These are phyloP conservation scores for Aulostomus chinensis DNA, from an alignment of 2,797 vertebrate species.

Conservation along the genomic window DNA sequence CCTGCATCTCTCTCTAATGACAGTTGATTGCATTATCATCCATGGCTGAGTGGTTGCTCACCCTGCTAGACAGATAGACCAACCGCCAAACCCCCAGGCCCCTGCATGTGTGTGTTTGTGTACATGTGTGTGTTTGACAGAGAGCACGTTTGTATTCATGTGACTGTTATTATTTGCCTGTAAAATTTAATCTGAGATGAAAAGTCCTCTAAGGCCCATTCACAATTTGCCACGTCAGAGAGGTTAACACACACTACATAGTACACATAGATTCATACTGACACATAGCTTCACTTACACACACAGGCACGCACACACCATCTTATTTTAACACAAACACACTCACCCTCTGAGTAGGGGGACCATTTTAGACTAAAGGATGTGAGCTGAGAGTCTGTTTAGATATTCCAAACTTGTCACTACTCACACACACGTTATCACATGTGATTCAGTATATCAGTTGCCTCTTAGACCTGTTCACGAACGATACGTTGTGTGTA, in stretches of 20 bases:
- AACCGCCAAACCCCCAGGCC: conserved; percentile 59
- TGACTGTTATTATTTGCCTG: conserved; percentile 25
- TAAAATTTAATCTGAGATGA: conserved; percentile 64
- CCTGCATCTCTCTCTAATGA: conserved; percentile 58
- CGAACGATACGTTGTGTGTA: background rate
- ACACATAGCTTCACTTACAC: no score
- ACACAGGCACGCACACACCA: background rate
- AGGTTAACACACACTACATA: conserved; percentile 6
- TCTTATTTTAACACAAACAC: background rate
- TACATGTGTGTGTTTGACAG: conserved; percentile 4
- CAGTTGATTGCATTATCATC: conserved; percentile 73
- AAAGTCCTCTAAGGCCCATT: conserved; percentile 52
- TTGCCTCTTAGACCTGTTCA: conserved; percentile 7
- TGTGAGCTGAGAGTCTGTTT: conserved; percentile 40
- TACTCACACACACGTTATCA: conserved; percentile 20
- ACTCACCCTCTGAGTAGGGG: conserved; percentile 10
- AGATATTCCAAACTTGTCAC: conserved; percentile 40
- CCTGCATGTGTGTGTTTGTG: conserved; percentile 8
- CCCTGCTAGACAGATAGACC: conserved; percentile 60
- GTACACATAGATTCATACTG: no score
- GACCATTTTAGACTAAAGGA: conserved; percentile 60
- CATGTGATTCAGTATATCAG: no score
- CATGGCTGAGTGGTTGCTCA: conserved; percentile 63
- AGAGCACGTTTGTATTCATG: conserved; percentile 5
- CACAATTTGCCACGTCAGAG: conserved; percentile 42